Evolutionary conservation across 2,888 invertebrate genomes (phyloP), one percentile per base, ranked within the genome.

Genomic region (Lottia gigantea): DNA sequence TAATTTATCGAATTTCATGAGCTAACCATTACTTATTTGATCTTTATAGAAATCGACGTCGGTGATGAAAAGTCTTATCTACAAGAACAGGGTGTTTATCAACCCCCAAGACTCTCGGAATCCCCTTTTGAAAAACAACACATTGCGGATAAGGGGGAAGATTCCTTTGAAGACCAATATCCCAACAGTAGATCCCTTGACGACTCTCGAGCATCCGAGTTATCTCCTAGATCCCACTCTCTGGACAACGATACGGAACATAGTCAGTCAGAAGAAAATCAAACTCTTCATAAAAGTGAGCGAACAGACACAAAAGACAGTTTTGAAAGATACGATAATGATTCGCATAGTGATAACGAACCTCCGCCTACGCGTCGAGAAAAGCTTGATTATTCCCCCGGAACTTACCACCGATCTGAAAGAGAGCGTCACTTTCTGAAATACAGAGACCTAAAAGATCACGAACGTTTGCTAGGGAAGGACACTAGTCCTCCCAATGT

Each of bases 401-500:
- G 25, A 40, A 65, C 64, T 15, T 47, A 55, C 47, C 64, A 69
- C 6, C 46, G 61, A 45, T 64, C 64, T 61, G 69, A 69, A n/a
- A 61, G 64, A 45, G 69, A 69, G 19, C 40, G 69, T 15, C 61
- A 65, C 31, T 62, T 45, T 45, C 26, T 46, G 19, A 62, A 62
- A 68, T 62, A 68, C 45, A 16, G 64, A 15, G 69, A 65, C 23
- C n/a, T 31, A 16, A 40, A 69, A 23, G 46, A 61, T 40, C 64
- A 65, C 45, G 65, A 69, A 45, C 45, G 45, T 26, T 69, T 69
- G 61, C 61, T 79, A 64, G 81, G 80, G 49, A 81, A 81, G 67
- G 80, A 77, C 64, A 78, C 79, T 65, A 82, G 84, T 78, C 87
- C 88, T 31, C 96, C 96, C 25, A 97, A 97, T 90, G 96, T 96